These are phyloP conservation scores for Chymomyza costata DNA, from an alignment of 1,140 invertebrate species.

Conservation along the genomic window DNA sequence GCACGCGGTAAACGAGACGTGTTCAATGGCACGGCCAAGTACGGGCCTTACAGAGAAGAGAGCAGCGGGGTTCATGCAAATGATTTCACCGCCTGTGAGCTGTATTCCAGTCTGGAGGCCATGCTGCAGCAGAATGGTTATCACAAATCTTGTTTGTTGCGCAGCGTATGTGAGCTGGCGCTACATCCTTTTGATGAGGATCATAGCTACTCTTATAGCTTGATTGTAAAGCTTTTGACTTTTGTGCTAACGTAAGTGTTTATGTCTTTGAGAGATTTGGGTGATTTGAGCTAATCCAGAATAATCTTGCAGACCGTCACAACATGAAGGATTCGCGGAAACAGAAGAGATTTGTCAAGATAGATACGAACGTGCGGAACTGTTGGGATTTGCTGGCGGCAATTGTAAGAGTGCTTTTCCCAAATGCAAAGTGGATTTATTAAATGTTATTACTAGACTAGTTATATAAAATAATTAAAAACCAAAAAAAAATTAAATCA, in stretches of 20 bases:
- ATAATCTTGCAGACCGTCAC: conserved; percentile 46
- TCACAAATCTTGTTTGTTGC: conserved; percentile 56
- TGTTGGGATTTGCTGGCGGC: conserved; percentile 48
- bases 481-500: conserved; percentile 16
- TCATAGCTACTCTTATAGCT: conserved; percentile 38
- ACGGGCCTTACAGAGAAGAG: background rate
- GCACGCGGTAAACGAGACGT: conserved; percentile 37
- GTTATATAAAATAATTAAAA: conserved; percentile 53
- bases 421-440: conserved; percentile 50
- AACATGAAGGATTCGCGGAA: conserved; percentile 57
- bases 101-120: conserved; percentile 51
- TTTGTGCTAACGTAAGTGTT: conserved; percentile 73
- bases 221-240: conserved; percentile 49
- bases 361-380: conserved; percentile 63
- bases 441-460: conserved; percentile 47
- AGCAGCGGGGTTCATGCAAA: conserved; percentile 35
- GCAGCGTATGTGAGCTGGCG: conserved; percentile 64
- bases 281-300: background rate
- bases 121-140: conserved; percentile 49
- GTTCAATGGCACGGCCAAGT: conserved; percentile 3
- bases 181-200: conserved; percentile 59
- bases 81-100: conserved; percentile 65
- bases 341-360: conserved; percentile 46
- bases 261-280: background rate
- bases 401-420: conserved; percentile 54